Evolutionary conservation across 2,113 vertebrate genomes (phyloP).

Genomic region (Furnarius figulus): DNA sequence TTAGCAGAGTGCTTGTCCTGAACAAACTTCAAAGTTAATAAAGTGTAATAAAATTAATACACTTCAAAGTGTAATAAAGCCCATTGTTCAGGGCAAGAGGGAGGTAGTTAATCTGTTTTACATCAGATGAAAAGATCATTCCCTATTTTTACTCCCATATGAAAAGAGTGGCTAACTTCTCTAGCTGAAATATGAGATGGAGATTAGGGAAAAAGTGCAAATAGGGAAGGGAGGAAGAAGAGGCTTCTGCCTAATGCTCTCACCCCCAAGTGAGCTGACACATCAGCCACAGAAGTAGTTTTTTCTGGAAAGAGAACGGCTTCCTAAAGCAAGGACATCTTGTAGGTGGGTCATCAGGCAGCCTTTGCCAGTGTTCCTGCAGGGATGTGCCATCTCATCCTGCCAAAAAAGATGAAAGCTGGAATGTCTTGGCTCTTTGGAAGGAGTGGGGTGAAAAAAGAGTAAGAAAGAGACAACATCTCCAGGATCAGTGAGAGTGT

Average conservation of each 20-base stretch:
- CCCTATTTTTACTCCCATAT: background rate
- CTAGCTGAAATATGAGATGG: background rate
- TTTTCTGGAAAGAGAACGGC: background rate
- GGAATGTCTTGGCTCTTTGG: background rate
- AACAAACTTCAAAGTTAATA: background rate
- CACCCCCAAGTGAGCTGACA: background rate
- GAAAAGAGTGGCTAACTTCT: background rate
- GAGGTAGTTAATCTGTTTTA: background rate
- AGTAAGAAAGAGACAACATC: background rate
- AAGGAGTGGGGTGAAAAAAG: background rate
- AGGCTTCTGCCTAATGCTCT: background rate
- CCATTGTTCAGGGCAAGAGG: background rate
- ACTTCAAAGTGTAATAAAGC: background rate
- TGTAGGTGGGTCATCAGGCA: no score
- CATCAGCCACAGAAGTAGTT: background rate
- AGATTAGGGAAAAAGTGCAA: background rate
- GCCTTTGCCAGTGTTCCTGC: background rate
- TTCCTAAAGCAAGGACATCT: background rate
- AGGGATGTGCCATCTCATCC: background rate
- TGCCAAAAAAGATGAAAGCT: background rate
- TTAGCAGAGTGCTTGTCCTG: background rate
- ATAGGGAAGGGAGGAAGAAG: background rate
- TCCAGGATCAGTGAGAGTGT: background rate
- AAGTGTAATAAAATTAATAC: no score
- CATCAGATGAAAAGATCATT: background rate